Conservation (phyloP, 2,797 vertebrate species). For the Simalia tracyae region DNA sequence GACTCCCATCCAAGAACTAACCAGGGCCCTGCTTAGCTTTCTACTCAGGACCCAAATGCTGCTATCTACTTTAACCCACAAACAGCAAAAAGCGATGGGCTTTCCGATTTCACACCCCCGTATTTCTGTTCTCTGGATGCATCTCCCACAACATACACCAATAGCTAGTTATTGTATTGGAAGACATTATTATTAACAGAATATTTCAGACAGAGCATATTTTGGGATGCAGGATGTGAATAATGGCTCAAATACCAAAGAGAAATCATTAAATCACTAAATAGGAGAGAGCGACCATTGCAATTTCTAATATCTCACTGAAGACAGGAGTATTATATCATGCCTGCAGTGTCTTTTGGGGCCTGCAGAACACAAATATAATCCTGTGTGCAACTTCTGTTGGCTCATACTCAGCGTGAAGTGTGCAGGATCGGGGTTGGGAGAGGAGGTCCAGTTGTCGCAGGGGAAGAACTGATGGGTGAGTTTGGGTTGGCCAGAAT, state of each 20-base stretch:
- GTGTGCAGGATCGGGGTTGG: not conserved
- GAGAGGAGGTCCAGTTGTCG: not conserved
- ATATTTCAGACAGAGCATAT: conserved; percentile 1
- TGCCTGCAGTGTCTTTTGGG: not conserved
- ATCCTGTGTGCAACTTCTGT: not conserved
- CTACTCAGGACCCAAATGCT: too few relatives aligned
- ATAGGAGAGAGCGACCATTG: not conserved
- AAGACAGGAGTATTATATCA: not conserved
- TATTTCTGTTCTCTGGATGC: not conserved
- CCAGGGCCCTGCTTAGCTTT: not conserved
- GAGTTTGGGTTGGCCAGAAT: not conserved
- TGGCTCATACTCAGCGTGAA: not conserved
- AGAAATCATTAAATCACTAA: conserved; percentile 14
- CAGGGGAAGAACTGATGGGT: not conserved
- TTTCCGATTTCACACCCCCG: not conserved
- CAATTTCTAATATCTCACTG: not conserved
- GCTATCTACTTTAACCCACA: not conserved
- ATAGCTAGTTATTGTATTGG: conserved; percentile 50
- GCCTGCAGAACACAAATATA: not conserved
- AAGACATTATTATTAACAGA: conserved; percentile 55
- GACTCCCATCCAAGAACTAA: too few relatives aligned
- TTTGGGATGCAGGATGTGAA: conserved; percentile 2
- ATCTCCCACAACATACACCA: not conserved
- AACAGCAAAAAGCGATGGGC: rapidly evolving
- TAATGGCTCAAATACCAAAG: conserved; percentile 10